phyloP scores from a whole-genome alignment of 1,140 invertebrate species.

The Steinernema feltiae region DNA sequence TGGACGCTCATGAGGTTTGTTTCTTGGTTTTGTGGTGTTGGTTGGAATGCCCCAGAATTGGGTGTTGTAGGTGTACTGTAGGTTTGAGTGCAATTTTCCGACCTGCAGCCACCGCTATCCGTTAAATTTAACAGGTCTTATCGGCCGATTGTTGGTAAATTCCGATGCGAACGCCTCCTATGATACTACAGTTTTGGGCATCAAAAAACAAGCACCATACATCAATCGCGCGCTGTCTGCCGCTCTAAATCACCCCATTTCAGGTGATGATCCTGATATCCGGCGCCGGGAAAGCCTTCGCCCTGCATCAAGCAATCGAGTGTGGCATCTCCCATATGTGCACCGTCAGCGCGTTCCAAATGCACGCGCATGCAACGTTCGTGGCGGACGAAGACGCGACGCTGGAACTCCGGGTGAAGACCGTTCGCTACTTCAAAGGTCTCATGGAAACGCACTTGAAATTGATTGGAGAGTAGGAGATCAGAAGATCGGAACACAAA shows the following conservation, averaged over 20 bases:
- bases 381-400: constrained; percentile 97
- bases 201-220: not conserved
- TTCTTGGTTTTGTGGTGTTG: not conserved
- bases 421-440: constrained; percentile 97
- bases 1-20: constrained; percentile 87
- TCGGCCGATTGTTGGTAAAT: too few relatives aligned
- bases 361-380: constrained; percentile 81
- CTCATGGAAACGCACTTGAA: constrained; percentile 36
- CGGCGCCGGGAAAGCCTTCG: constrained; percentile 91
- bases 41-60: too few relatives aligned
- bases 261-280: constrained; percentile 95
- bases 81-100: too few relatives aligned
- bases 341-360: constrained; percentile 97
- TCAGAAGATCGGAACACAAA: too few relatives aligned
- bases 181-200: too few relatives aligned
- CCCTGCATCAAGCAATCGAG: constrained; percentile 90
- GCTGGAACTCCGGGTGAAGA: constrained; percentile 89
- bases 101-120: too few relatives aligned
- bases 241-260: too few relatives aligned
- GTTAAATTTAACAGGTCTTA: too few relatives aligned
- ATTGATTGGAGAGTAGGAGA: constrained; percentile 23
- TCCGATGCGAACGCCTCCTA: too few relatives aligned
- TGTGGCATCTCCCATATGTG: constrained; percentile 99
- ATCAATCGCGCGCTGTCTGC: too few relatives aligned
- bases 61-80: too few relatives aligned